Percentiles rank a stretch among this genome's conserved stretches.
These are phyloP conservation scores for Phalacrocorax carbo DNA, from an alignment of 2,113 vertebrate species.

Conservation along the genomic window DNA sequence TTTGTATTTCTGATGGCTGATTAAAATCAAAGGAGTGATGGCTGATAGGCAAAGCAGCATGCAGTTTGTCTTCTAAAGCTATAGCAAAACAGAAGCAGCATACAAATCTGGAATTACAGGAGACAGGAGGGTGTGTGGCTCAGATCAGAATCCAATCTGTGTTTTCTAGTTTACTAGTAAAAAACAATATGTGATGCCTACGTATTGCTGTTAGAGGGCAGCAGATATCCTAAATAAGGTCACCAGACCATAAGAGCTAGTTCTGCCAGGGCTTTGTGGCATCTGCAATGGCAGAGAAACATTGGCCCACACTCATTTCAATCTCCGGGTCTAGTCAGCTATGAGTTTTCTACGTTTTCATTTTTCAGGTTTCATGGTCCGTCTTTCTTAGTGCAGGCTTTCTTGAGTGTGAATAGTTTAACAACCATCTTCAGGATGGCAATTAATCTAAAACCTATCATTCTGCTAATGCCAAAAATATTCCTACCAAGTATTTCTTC, in stretches of 20 bases:
- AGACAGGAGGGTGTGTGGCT: not conserved
- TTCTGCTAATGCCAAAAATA: not conserved
- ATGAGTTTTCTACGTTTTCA: accelerated
- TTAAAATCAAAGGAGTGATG: not conserved
- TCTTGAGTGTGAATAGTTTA: not conserved
- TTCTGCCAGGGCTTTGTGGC: not conserved
- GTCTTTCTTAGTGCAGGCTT: not conserved
- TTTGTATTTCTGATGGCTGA: not conserved
- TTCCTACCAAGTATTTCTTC: not conserved
- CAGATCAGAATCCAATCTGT: not conserved
- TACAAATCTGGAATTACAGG: not conserved
- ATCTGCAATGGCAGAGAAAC: not conserved
- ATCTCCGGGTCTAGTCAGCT: not conserved
- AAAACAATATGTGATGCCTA: not conserved
- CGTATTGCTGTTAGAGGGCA: slow-evolving; percentile 48
- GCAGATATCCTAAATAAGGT: not conserved
- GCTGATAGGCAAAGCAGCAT: not conserved
- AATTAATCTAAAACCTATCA: not conserved
- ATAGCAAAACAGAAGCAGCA: accelerated
- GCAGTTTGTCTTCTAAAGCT: not conserved
- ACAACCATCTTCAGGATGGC: not conserved
- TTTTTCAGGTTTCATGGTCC: not conserved
- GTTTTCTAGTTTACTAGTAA: not conserved
- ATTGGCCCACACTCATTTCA: not conserved
- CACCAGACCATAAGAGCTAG: not conserved